Base-by-base conservation (phyloP, 2,113 vertebrate species). In the Anser cygnoides region DNA sequence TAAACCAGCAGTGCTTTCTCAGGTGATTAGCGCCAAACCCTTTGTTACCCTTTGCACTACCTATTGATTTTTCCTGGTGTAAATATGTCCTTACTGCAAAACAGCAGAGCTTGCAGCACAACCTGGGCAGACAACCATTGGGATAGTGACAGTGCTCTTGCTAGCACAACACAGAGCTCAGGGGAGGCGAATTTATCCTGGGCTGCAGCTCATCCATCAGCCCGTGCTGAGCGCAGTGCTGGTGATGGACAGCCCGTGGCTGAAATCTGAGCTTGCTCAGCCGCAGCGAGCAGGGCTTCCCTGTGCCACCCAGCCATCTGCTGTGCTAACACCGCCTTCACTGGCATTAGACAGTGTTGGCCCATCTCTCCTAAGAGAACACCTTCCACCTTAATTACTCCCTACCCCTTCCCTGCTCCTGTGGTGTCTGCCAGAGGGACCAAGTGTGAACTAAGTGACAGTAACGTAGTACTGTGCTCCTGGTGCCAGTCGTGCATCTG, bases 291-390 rank as follows among this genome's bases (percentile, higher is more conserved):
- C 0, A 0, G 43, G 70, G 66, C 65, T 22, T 55, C 70, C 70
- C 63, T 43, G 49, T 3, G 6, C 68, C 3, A 3, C 23, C 54
- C 0, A 0, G 11, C 55, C 59, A 23, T 44, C 71, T 26, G 31
- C 25, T 31, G 46, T 19, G 5, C 31, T 52, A 54, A 46, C 46
- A 33, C 6, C 0, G 1, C 58, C 76, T 83, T 16, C 1, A 0
- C 1, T 2, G 31, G 66, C 28, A 43, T 50, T 23, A 29, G 43
- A 55, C 22, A 4, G 2, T 0, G 1, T 29, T 17, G 29, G 39
- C 39, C 67, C 26, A 26, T 49, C 50, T 39, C 63, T 87, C 70
- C 54, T 67, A 21, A 20, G 31, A 66, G 52, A 25, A 52, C 61
- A 74, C 39, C 57, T 84, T 87, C 31, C 23, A 57, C 35, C 84